Percentiles rank a stretch among this genome's conserved stretches.
Evolutionary conservation across 2,113 vertebrate species (phyloP).

Genomic region (Heteronetta atricapilla): DNA sequence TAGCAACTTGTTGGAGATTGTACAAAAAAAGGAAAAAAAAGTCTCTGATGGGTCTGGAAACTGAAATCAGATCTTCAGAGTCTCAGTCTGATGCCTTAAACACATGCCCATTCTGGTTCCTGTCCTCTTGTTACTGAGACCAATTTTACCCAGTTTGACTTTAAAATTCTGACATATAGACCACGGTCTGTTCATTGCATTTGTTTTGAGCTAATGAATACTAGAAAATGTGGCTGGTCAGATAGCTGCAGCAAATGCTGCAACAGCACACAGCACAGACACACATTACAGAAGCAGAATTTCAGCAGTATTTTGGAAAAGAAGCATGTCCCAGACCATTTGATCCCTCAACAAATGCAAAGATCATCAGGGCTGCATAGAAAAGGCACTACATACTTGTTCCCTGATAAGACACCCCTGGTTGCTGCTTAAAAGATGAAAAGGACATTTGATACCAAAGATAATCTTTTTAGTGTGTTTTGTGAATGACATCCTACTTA

Average conservation of each 20-base stretch:
- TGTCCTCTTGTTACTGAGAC: not conserved
- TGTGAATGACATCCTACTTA: not conserved
- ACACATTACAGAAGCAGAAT: not conserved
- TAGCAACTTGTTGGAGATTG: slow-evolving; percentile 1
- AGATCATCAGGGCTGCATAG: not conserved
- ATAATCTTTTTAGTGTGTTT: not conserved
- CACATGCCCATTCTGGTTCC: slow-evolving; percentile 7
- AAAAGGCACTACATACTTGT: not conserved
- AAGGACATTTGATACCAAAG: not conserved
- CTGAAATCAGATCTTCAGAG: slow-evolving; percentile 6
- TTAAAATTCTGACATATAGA: not conserved
- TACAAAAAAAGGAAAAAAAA: not conserved
- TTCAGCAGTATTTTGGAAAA: not conserved
- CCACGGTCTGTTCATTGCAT: not conserved
- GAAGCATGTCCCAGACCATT: not conserved
- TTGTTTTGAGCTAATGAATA: not conserved
- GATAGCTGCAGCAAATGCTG: not conserved
- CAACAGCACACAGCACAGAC: not conserved
- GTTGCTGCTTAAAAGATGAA: not conserved
- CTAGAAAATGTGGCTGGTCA: rapidly evolving
- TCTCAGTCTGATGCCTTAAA: slow-evolving; percentile 22
- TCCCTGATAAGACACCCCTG: not conserved
- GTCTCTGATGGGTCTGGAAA: slow-evolving; percentile 3
- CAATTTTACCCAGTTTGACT: not conserved
- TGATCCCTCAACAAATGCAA: not conserved